phyloP scores from a whole-genome alignment of 2,113 vertebrate species.

The Syrmaticus mikado region DNA sequence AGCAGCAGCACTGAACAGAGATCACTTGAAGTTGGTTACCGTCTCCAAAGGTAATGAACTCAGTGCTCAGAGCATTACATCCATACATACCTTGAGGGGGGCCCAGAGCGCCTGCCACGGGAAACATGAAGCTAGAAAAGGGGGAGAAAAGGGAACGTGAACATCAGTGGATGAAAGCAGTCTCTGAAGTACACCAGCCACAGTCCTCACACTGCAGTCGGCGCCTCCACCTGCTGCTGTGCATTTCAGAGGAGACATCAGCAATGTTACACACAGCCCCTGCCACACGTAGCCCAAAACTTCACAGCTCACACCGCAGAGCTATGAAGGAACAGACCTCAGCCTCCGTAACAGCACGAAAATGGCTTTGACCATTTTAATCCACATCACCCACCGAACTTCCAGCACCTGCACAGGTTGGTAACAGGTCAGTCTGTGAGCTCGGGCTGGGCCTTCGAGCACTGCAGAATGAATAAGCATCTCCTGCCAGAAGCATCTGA shows the following conservation, averaged over 20 bases:
- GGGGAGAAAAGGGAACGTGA: conserved; percentile 17
- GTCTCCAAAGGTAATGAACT: background rate
- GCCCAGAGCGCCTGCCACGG: conserved; percentile 90
- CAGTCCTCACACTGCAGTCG: background rate
- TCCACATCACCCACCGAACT: background rate
- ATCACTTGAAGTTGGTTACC: background rate
- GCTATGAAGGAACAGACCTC: background rate
- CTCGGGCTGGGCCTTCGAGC: background rate
- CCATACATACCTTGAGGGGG: conserved; percentile 90
- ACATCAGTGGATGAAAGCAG: accelerated
- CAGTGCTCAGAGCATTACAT: background rate
- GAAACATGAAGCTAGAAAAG: conserved; percentile 91
- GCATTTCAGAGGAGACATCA: background rate
- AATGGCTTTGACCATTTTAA: conserved; percentile 38
- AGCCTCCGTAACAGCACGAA: background rate
- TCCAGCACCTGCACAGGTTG: background rate
- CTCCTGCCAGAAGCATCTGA: conserved; percentile 17
- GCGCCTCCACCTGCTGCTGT: background rate
- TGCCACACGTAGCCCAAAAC: background rate
- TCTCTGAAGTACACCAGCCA: background rate
- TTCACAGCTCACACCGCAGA: background rate
- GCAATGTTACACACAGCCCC: accelerated
- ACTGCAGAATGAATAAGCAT: conserved; percentile 21
- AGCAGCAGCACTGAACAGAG: background rate
- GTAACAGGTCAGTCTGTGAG: conserved; percentile 1